Conservation (phyloP, 2,888 invertebrate genomes). For the Euzetes globulus region DNA sequence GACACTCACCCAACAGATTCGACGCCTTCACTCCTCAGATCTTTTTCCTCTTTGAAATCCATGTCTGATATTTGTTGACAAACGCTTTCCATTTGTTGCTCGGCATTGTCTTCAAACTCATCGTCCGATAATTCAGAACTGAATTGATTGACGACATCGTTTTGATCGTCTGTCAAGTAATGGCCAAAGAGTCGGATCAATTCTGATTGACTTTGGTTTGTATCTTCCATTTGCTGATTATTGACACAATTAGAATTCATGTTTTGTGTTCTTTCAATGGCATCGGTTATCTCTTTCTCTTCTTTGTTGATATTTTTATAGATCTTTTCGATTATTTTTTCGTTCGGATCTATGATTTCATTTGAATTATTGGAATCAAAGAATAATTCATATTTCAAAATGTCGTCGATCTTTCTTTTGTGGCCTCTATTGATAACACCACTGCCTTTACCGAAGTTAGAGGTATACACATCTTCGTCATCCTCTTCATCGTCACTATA, state of each 20-base stretch:
- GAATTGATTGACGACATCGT: not conserved
- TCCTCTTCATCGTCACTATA: slow-evolving; percentile 42
- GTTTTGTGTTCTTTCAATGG: not conserved
- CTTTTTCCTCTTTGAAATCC: not conserved
- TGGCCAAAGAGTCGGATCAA: not conserved
- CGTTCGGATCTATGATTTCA: not conserved
- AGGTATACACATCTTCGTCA: slow-evolving; percentile 15
- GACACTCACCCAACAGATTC: not conserved
- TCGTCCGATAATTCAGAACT: slow-evolving; percentile 26
- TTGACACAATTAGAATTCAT: not conserved
- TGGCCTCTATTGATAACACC: not conserved
- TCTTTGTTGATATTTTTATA: not conserved
- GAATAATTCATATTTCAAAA: slow-evolving; percentile 27
- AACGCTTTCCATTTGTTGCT: slow-evolving; percentile 25
- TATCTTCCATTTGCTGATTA: not conserved
- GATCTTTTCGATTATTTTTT: not conserved
- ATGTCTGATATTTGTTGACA: not conserved
- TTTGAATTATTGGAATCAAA: not conserved
- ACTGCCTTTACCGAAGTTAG: slow-evolving; percentile 1
- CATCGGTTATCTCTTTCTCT: not conserved
- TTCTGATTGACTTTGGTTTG: not conserved
- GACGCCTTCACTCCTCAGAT: not conserved
- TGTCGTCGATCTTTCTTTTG: slow-evolving; percentile 5
- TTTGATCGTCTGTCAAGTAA: slow-evolving; percentile 23
- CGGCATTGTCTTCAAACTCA: slow-evolving; percentile 31